Evolutionary conservation across 2,113 vertebrate genomes (phyloP).

Genomic region (Lophochroa leadbeateri): DNA sequence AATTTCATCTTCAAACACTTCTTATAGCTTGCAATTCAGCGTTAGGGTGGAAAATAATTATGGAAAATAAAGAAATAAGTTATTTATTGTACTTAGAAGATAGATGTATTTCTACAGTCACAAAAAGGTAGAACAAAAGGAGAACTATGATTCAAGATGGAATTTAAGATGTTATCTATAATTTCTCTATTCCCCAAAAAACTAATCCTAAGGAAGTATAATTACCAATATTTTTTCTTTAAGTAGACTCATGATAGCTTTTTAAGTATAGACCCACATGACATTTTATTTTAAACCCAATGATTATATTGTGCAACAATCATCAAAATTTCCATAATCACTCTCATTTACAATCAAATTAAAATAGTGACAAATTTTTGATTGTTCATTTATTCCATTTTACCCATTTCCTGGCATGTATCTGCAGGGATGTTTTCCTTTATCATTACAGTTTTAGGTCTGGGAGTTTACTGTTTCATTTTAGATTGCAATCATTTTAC

Average conservation of each 20-base stretch:
- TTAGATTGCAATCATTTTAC: not conserved
- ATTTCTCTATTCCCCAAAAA: not conserved
- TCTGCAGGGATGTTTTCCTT: not conserved
- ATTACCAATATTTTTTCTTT: not conserved
- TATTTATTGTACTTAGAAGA: not conserved
- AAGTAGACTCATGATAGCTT: not conserved
- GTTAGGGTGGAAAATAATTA: not conserved
- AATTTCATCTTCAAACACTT: not conserved
- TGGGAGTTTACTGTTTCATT: not conserved
- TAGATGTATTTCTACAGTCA: not conserved
- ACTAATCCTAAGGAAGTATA: not conserved
- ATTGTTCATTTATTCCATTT: not conserved
- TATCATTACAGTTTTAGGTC: not conserved
- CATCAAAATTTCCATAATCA: not conserved
- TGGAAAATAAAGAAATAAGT: not conserved
- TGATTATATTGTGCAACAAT: not conserved
- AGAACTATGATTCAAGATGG: not conserved
- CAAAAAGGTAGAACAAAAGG: not conserved
- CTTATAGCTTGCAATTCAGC: not conserved
- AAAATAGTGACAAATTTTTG: not conserved
- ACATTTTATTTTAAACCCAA: not conserved
- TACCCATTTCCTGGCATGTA: not conserved
- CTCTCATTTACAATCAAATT: not conserved
- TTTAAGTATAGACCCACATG: not conserved
- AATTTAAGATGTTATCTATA: not conserved